phyloP scores from a whole-genome alignment of 2,797 vertebrate genomes.

The Eutrigla gurnardus region DNA sequence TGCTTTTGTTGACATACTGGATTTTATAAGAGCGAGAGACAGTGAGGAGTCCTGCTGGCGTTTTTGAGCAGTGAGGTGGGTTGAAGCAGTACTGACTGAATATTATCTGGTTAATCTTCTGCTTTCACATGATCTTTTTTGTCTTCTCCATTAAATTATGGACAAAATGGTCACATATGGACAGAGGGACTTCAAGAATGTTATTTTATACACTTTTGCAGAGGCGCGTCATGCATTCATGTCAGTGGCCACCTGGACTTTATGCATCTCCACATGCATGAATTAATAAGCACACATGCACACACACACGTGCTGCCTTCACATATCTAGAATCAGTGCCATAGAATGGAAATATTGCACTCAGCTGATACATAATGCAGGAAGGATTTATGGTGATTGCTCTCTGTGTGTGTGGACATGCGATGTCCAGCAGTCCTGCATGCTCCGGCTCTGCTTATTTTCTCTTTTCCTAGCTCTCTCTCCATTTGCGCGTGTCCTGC shows the following conservation, averaged over 20 bases:
- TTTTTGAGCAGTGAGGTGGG: too few relatives aligned
- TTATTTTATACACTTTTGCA: constrained; percentile 11
- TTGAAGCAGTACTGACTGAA: too few relatives aligned
- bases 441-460: constrained; percentile 23
- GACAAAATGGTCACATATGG: not conserved
- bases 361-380: constrained; percentile 55
- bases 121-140: not conserved
- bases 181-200: not conserved
- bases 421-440: constrained; percentile 46
- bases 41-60: too few relatives aligned
- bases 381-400: constrained; percentile 66
- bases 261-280: constrained; percentile 28
- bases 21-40: not conserved
- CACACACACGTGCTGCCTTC: constrained; percentile 5
- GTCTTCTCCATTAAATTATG: not conserved
- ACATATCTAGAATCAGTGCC: constrained; percentile 19
- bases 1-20: constrained; percentile 4
- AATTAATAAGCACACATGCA: constrained; percentile 43
- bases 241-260: constrained; percentile 44
- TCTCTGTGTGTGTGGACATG: constrained; percentile 46
- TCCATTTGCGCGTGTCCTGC: constrained; percentile 22
- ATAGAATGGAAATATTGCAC: constrained; percentile 26
- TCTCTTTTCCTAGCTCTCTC: constrained; percentile 32
- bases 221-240: constrained; percentile 10
- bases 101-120: too few relatives aligned